phyloP scores from a whole-genome alignment of 2,888 invertebrate species.

The Oscheius myriophilus region DNA sequence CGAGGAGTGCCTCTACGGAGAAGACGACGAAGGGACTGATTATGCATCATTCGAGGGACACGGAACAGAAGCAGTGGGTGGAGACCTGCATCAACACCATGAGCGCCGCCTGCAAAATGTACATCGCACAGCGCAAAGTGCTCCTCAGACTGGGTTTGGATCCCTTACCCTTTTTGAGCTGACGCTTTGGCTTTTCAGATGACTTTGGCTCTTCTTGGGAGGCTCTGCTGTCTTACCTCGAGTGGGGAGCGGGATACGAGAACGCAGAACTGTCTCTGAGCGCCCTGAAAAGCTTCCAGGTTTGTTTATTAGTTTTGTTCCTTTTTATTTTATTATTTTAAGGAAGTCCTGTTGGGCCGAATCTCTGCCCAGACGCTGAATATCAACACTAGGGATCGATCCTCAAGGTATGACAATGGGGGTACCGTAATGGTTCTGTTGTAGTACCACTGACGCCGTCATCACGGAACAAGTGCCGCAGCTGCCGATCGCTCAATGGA shows the following conservation, averaged over 20 bases:
- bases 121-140: constrained; percentile 62
- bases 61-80: constrained; percentile 77
- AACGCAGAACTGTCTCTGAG: constrained; percentile 93
- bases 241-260: constrained; percentile 85
- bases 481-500: constrained; percentile 63
- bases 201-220: constrained; percentile 95
- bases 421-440: constrained; percentile 2
- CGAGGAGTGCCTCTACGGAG: constrained; percentile 61
- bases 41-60: constrained; percentile 97
- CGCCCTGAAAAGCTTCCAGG: constrained; percentile 94
- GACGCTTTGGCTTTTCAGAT: constrained; percentile 73
- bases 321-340: neutral
- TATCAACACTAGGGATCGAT: constrained; percentile 44
- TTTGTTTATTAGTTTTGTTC: constrained; percentile 71
- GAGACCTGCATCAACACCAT: constrained; percentile 71
- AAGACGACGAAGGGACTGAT: constrained; percentile 79
- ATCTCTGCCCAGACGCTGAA: constrained; percentile 55
- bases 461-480: constrained; percentile 42
- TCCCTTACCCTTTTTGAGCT: neutral
- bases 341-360: constrained; percentile 49
- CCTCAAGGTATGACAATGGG: constrained; percentile 1
- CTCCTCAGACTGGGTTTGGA: constrained; percentile 44
- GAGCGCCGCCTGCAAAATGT: constrained; percentile 69
- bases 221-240: constrained; percentile 89
- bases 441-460: constrained; percentile 32